Base-by-base conservation (phyloP, 2,888 invertebrate genomes). In the Ennomos erosarius region DNA sequence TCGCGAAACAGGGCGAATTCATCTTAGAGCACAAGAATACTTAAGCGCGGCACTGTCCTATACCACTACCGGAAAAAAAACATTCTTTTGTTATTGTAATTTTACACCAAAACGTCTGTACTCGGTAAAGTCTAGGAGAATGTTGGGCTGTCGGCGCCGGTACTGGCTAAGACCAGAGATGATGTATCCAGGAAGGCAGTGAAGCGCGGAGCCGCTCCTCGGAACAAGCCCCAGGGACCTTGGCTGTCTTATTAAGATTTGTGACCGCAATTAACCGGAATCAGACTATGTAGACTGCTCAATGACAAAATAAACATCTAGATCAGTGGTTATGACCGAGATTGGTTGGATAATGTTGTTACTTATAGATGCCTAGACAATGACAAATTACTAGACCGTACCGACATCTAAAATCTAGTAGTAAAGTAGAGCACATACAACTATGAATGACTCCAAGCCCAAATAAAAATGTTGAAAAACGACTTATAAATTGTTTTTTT, bases 1-100 rank as follows among this genome's bases (percentile, higher is more conserved):
- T 78, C 40, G 84, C 69, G 57, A 89, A 90, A 68, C 92, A 92
- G 3, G 89, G 87, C 0, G 91, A 88, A 71, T 87, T 89, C 91
- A 91, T 91, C 59, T 64, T 76, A 9, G 48, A 57, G 38, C 54
- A 60, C 58, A 43, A 59, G 46, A 49, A 53, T 62, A 59, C 56
- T 55, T 39, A 49, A 53, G 51, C 65, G 53, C 53, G 49, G 52
- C 64, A 65, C 63, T 35, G 16, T 40, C 38, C 34, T 52, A 48
- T 59, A 33, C 36, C 44, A 46, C 44, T 46, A 64, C 44, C 43
- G 36, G 49, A 43, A 59, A 55, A 40, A 33, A 26, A 34, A 35
- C 43, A n/a, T n/a, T 36, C 43, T 42, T 43, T 43, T 47, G 16
- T 47, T 35, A 36, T 39, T 55, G 35, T 52, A 39, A 52, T 63